A percentile compares a stretch with the other conserved stretches of the same genome.
These are phyloP conservation scores for Saturnia japonica DNA, from an alignment of 2,888 invertebrate genomes.

Conservation along the genomic window DNA sequence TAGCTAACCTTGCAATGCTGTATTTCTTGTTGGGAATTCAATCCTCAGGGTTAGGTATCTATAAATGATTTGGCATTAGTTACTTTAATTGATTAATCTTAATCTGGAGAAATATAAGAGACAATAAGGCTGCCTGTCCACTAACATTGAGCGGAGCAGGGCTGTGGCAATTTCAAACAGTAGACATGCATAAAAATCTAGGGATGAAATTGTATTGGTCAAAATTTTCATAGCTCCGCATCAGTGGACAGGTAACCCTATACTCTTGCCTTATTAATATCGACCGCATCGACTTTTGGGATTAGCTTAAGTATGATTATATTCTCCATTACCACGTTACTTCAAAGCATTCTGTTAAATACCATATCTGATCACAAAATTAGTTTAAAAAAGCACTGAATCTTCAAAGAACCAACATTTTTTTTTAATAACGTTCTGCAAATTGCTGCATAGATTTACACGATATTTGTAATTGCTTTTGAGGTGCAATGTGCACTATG, in stretches of 20 bases:
- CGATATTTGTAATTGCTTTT: not conserved
- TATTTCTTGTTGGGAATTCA: not conserved
- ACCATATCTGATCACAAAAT: not conserved
- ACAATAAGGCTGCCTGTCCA: too few relatives aligned
- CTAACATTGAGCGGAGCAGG: too few relatives aligned
- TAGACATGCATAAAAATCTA: too few relatives aligned
- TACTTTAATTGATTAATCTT: not conserved
- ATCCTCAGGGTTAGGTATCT: not conserved
- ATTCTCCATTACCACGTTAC: not conserved
- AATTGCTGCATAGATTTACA: constrained; percentile 4
- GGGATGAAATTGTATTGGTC: too few relatives aligned
- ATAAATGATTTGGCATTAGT: not conserved
- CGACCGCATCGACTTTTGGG: not conserved
- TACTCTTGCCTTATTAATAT: not conserved
- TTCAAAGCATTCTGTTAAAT: not conserved
- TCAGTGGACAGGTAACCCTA: too few relatives aligned
- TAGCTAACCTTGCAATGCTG: not conserved
- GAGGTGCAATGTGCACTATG: not conserved
- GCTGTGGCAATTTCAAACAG: too few relatives aligned
- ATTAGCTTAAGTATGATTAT: not conserved
- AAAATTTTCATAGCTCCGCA: too few relatives aligned
- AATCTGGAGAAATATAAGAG: not conserved
- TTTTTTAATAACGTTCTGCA: not conserved
- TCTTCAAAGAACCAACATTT: not conserved
- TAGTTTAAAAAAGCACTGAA: not conserved